Evolutionary conservation across 2,797 vertebrate species (phyloP).

Genomic region (Halcyon badia): DNA sequence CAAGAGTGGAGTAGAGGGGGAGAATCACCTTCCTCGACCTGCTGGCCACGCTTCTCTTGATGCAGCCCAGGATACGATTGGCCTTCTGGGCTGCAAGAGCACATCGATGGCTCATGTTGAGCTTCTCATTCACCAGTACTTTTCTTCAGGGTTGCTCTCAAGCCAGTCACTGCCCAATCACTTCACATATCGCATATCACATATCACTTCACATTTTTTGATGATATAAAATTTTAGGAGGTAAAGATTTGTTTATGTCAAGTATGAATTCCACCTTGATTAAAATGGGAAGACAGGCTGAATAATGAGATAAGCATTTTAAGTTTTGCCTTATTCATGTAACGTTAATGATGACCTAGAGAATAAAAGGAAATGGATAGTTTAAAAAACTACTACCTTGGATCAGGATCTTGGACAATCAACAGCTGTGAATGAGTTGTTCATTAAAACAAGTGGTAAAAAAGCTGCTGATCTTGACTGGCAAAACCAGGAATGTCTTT

Average conservation of each 20-base stretch:
- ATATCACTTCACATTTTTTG: neutral
- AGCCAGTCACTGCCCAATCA: too few species aligned
- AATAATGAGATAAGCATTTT: neutral
- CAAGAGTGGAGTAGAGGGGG: too few species aligned
- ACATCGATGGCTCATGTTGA: too few species aligned
- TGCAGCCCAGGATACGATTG: too few species aligned
- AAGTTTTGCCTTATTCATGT: neutral
- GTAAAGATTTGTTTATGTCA: neutral
- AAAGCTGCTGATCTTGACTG: neutral
- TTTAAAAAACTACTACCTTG: rapidly evolving
- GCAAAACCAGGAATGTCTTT: neutral
- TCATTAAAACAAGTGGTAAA: neutral
- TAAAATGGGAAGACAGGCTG: neutral
- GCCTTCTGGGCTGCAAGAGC: too few species aligned
- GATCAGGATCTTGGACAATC: neutral
- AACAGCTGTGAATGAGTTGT: neutral
- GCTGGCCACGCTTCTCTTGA: too few species aligned
- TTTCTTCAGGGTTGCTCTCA: too few species aligned
- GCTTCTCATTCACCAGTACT: too few species aligned
- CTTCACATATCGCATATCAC: too few species aligned
- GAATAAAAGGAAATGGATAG: neutral
- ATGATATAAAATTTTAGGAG: neutral
- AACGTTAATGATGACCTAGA: neutral
- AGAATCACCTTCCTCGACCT: too few species aligned
- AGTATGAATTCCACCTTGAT: neutral